Conservation (phyloP, 2,113 vertebrate genomes). For the Embiotoca jacksoni region DNA sequence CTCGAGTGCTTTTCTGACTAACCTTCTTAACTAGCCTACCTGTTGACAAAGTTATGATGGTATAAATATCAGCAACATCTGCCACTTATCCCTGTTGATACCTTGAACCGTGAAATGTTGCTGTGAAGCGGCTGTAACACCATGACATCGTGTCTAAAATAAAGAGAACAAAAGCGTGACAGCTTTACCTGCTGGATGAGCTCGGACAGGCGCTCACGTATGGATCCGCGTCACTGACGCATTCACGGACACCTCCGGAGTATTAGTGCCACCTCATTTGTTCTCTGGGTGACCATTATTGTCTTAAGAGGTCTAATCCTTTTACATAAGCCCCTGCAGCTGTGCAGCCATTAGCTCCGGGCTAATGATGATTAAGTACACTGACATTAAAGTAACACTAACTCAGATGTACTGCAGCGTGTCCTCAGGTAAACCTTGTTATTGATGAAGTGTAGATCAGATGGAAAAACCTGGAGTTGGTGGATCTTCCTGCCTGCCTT, state of each 20-base stretch:
- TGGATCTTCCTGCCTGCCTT: background rate
- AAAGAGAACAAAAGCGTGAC: background rate
- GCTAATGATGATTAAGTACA: slow-evolving; percentile 30
- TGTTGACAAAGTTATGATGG: background rate
- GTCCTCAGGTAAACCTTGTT: slow-evolving; percentile 10
- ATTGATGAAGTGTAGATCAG: background rate
- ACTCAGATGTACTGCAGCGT: background rate
- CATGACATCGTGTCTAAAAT: slow-evolving; percentile 6
- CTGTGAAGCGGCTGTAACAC: background rate
- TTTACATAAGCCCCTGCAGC: slow-evolving; percentile 64
- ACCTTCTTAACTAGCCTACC: background rate
- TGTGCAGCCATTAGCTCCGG: slow-evolving; percentile 22
- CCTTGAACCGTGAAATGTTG: background rate
- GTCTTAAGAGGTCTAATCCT: slow-evolving; percentile 64
- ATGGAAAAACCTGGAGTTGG: background rate
- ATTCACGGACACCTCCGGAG: slow-evolving; percentile 68
- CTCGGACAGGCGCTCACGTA: background rate
- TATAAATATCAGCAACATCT: background rate
- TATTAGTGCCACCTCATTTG: slow-evolving; percentile 61
- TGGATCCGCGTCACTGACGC: slow-evolving; percentile 40
- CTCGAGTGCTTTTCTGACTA: background rate
- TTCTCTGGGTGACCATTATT: slow-evolving; percentile 69
- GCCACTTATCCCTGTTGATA: background rate
- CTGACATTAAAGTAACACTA: slow-evolving; percentile 14
- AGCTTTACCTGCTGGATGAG: background rate